Conservation (phyloP, 1,140 invertebrate genomes). For the Anoplolepis gracilipes region DNA sequence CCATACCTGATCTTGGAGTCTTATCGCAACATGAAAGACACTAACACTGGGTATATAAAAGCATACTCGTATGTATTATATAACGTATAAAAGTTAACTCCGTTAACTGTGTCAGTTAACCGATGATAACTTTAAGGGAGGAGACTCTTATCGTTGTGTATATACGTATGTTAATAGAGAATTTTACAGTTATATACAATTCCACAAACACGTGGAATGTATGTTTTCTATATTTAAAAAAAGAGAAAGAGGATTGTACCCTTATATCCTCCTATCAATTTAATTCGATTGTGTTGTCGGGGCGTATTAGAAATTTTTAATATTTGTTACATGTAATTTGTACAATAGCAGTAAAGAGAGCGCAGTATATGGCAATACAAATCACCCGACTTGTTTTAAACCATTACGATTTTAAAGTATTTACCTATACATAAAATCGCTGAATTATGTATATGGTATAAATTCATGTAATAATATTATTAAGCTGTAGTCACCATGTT, state of each 20-base stretch:
- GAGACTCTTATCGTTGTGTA: background rate
- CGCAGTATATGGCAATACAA: background rate
- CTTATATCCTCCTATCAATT: background rate
- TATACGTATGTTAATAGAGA: constrained; percentile 44
- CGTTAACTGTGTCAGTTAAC: constrained; percentile 27
- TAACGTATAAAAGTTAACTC: constrained; percentile 4
- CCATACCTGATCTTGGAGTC: constrained; percentile 34
- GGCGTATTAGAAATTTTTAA: constrained; percentile 21
- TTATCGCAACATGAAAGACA: constrained; percentile 14
- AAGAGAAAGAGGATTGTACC: background rate
- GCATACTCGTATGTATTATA: background rate
- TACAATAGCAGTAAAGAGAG: background rate
- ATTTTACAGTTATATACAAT: constrained; percentile 37
- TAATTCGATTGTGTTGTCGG: background rate
- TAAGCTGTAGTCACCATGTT: constrained; percentile 63
- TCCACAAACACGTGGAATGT: constrained; percentile 23
- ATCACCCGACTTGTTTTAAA: constrained; percentile 37
- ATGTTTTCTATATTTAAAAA: constrained; percentile 42
- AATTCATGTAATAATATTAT: constrained; percentile 30
- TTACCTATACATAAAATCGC: constrained; percentile 9
- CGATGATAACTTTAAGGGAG: constrained; percentile 35
- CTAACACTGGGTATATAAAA: background rate
- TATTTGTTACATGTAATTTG: constrained; percentile 39
- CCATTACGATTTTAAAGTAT: constrained; percentile 39
- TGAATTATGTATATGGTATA: constrained; percentile 38